Evolutionary conservation across 2,797 vertebrate genomes (phyloP), one percentile per base, ranked within the genome.

Genomic region (Lerista edwardsae): DNA sequence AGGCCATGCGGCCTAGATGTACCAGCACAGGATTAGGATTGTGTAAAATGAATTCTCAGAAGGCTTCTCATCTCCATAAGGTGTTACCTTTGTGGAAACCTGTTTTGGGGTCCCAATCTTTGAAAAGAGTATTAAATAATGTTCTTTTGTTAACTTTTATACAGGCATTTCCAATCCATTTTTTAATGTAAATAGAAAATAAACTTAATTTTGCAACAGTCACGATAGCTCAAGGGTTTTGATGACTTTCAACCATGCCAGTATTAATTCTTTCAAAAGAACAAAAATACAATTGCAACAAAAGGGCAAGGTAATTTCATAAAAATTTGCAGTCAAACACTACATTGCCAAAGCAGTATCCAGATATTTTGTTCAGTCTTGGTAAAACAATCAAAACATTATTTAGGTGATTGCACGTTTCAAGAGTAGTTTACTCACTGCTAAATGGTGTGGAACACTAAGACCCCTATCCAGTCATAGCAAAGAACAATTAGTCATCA

Each of bases 121-220:
- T 61, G 14, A 61, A 36, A 44, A 44, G 8, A 44, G 59, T 71
- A 72, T 81, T 72, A 72, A 72, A 81, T 61, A 14, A 31, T 77
- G 61, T 34, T 67, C 8, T 59, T 39, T 29, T 87, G 11, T 65
- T 72, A 81, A 89, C 67, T 75, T 91, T 36, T 71, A n/a, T 83
- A 82, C 51, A 67, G 31, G 79, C 71, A 51, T 82, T 89, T 79
- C 83, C 85, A 87, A 92, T 83, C 68, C 31, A 82, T 84, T 93
- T 89, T 85, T n/a, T n/a, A 75, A 82, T 39, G 71, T 57, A 12
- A 91, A 47, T 31, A 80, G 39, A 84, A 89, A 90, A 87, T 1
- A 69, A 12, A 90, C 84, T 72, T 88, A 39, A 8, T 77, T 79
- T 80, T 79, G 1, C 8, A 88, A 87, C 65, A 89, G 72, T 86